These are phyloP conservation scores for Chionis minor DNA, from an alignment of 2,113 vertebrate species.

Conservation along the genomic window DNA sequence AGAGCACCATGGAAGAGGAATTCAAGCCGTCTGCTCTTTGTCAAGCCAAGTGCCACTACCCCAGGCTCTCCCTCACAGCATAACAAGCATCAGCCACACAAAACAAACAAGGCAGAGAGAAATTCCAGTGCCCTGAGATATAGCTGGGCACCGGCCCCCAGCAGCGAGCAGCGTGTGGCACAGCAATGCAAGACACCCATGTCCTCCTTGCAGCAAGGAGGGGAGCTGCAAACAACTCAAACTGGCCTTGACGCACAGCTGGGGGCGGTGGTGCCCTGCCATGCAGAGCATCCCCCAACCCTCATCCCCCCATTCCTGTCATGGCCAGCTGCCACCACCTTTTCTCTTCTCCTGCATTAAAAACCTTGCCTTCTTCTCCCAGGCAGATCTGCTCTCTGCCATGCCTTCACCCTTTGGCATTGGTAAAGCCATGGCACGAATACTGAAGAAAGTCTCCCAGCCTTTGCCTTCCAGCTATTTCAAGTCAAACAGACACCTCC, in stretches of 20 bases:
- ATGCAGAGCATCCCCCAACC: background rate
- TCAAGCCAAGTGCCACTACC: background rate
- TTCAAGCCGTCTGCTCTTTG: background rate
- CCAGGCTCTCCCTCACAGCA: background rate
- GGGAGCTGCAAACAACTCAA: background rate
- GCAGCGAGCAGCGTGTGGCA: background rate
- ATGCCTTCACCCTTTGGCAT: background rate
- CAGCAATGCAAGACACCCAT: background rate
- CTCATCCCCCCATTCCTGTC: background rate
- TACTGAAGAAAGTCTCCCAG: background rate
- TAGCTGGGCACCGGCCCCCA: background rate
- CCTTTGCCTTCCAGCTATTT: background rate
- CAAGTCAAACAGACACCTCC: background rate
- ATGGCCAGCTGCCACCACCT: background rate
- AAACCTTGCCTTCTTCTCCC: background rate
- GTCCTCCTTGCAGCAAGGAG: too few species aligned
- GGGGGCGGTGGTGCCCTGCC: background rate
- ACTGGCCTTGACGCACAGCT: background rate
- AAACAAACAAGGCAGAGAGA: slow-evolving; percentile 3
- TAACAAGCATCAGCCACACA: background rate
- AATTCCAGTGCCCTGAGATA: slow-evolving; percentile 4
- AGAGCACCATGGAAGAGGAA: background rate
- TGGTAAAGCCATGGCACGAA: background rate
- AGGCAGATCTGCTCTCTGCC: background rate
- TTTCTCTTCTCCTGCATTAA: background rate